phyloP scores from a whole-genome alignment of 2,888 invertebrate species.

The Hirtodrosophila cameraria region DNA sequence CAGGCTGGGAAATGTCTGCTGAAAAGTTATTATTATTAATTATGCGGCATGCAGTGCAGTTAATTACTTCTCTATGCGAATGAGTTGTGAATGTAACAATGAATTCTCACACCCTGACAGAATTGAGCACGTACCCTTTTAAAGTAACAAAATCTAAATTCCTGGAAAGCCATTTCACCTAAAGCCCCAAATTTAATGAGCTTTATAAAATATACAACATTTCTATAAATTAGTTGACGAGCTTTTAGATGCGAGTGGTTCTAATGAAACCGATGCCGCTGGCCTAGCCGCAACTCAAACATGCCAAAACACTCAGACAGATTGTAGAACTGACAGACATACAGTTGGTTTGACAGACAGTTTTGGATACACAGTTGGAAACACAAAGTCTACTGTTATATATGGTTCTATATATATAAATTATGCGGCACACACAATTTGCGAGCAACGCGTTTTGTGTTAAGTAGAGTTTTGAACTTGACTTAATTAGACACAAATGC shows the following conservation, averaged over 20 bases:
- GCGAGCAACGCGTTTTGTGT: conserved; percentile 41
- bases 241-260: conserved; percentile 12
- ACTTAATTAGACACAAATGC: conserved; percentile 68
- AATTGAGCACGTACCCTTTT: background rate
- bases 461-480: conserved; percentile 67
- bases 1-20: conserved; percentile 14
- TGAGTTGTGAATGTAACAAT: conserved; percentile 34
- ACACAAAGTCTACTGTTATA: background rate
- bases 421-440: conserved; percentile 57
- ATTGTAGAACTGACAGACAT: conserved; percentile 1
- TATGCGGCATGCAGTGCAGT: conserved; percentile 46
- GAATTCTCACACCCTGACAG: conserved; percentile 24
- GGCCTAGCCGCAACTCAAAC: conserved; percentile 20
- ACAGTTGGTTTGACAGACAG: conserved; percentile 1
- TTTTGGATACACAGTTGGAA: conserved; percentile 1
- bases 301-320: conserved; percentile 3
- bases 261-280: conserved; percentile 53
- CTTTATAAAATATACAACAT: conserved; percentile 63
- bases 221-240: conserved; percentile 42
- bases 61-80: conserved; percentile 56
- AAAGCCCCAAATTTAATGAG: conserved; percentile 28
- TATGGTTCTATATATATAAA: conserved; percentile 52
- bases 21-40: conserved; percentile 71
- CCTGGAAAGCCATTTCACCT: background rate
- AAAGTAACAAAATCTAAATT: background rate